These are phyloP conservation scores for Mus minutoides DNA, from an alignment of 2,797 vertebrate genomes.

Conservation along the genomic window DNA sequence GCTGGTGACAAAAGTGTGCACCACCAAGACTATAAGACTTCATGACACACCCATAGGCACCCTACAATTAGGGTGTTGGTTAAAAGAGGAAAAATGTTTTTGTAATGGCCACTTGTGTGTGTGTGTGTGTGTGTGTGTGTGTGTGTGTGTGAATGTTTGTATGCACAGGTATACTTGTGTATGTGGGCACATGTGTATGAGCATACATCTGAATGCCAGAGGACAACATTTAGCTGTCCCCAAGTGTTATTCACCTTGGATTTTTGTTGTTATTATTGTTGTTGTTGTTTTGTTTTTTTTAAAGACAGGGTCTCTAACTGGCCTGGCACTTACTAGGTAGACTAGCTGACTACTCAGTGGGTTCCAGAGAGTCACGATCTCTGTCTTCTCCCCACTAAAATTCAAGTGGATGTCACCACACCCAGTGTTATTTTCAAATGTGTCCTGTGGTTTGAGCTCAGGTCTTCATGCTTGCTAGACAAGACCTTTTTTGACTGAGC, in stretches of 20 bases:
- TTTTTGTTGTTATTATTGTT: neutral
- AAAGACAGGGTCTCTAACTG: neutral
- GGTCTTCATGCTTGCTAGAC: neutral
- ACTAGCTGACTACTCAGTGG: neutral
- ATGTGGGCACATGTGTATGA: neutral
- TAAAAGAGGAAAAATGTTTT: neutral
- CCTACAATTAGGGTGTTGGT: neutral
- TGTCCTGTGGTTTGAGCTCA: neutral
- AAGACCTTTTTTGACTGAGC: neutral
- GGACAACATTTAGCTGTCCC: neutral
- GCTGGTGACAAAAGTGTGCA: fast-evolving
- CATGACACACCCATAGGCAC: fast-evolving
- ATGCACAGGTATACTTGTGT: neutral
- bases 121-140: neutral
- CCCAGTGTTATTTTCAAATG: neutral
- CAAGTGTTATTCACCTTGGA: neutral
- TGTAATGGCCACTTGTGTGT: neutral
- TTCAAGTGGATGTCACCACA: neutral
- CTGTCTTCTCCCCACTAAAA: neutral
- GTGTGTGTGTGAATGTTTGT: neutral
- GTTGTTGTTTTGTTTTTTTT: neutral
- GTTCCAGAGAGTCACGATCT: neutral
- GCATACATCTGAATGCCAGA: neutral
- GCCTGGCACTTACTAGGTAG: neutral
- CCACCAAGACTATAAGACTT: no score